Evolutionary conservation across 2,113 vertebrate species (phyloP), one percentile per base, ranked within the genome.

Genomic region (Sakesphorus luctuosus): DNA sequence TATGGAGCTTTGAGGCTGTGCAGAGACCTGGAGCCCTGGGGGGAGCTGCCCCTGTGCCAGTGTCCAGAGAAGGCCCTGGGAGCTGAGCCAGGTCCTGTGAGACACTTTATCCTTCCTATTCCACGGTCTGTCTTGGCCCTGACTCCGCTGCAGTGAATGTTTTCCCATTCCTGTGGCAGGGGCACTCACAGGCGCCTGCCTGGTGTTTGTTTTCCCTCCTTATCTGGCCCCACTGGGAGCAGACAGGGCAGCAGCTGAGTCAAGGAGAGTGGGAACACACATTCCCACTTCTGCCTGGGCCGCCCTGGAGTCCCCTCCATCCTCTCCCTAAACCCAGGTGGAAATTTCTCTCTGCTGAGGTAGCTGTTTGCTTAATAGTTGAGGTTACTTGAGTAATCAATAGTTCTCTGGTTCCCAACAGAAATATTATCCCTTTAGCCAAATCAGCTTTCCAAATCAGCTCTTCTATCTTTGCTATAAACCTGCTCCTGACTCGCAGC

Each of bases 341-440:
- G 76, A 55, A 83, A 53, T 71, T 67, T 55, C 83, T 68, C 85
- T 61, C 75, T 93, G 94, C 92, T 95, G 88, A 90, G 63, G 59
- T 20, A 80, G 63, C 73, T 13, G 4, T 77, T 90, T 94, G 71
- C 82, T 82, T 74, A 80, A 71, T 43, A 77, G 75, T 72, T 74
- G 83, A 90, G 94, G 79, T 90, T 81, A 76, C 47, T 68, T 75
- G 83, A 90, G 76, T 44, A 86, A 96, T 90, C 94, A 52, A 89
- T 93, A 93, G 89, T 40, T 86, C 75, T 73, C 79, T 78, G 50
- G 18, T 91, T 91, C 55, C 69, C 62, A 91, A 35, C 0, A 4
- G 84, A 94, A 89, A 80, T 36, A 77, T 49, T 52, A 87, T 18
- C 68, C 65, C 50, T 73, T 46, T 36, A 24, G 85, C 68, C 76